These are phyloP conservation scores for Dermochelys coriacea DNA, from an alignment of 2,797 vertebrate species.

Conservation along the genomic window DNA sequence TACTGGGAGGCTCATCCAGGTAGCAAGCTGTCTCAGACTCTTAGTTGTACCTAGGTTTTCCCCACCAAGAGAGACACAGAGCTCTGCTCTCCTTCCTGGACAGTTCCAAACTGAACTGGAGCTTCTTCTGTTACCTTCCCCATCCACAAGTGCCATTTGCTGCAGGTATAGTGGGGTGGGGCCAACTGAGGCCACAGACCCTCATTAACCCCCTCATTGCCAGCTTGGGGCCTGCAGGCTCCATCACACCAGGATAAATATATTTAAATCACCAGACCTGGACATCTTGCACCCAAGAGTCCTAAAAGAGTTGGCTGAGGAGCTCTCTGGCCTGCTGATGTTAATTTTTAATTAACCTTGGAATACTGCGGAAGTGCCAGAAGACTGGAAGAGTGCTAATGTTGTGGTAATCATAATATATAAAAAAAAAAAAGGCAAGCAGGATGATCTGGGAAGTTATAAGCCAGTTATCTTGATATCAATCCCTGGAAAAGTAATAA, in stretches of 20 bases:
- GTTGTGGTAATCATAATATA: background rate
- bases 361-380: background rate
- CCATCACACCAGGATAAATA: background rate
- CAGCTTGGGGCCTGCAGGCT: too few species aligned
- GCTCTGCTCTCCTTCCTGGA: background rate
- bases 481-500: background rate
- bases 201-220: too few species aligned
- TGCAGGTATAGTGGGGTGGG: background rate
- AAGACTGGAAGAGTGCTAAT: background rate
- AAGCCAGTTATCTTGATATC: background rate
- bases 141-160: background rate
- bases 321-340: background rate
- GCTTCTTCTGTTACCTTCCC: background rate
- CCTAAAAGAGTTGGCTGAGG: slow-evolving; percentile 6
- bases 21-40: background rate
- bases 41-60: background rate
- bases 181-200: background rate
- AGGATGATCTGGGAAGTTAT: background rate
- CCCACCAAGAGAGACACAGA: background rate
- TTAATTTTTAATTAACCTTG: background rate
- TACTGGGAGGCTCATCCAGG: background rate
- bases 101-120: background rate
- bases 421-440: background rate
- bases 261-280: background rate
- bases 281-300: background rate